Evolutionary conservation across 2,113 vertebrate genomes (phyloP), one percentile per base, ranked within the genome.

Genomic region (Eidolon helvum): DNA sequence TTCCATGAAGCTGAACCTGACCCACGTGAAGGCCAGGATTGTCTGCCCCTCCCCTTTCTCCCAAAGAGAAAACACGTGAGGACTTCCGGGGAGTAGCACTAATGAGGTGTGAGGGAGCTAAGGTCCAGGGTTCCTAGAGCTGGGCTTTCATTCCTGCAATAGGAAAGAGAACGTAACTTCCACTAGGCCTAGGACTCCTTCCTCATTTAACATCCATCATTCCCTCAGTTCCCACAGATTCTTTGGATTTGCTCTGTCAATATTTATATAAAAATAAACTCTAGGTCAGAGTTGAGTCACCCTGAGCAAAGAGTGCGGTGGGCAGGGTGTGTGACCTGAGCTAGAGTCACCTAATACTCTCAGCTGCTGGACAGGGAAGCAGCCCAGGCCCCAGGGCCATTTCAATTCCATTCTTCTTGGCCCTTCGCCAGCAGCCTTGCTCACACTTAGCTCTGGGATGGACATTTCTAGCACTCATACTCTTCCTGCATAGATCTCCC

Each of bases 201-300:
- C 94, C 74, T 82, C 38, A 5, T 65, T 77, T 48, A 55, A 78
- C 96, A 83, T 35, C 53, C 72, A 85, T 83, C 71, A 22, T 74
- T 50, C 48, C 15, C 38, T 75, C 77, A 26, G 28, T 48, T 40
- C 18, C 40, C 63, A 48, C 11, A 72, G 85, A 95, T 35, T 85
- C 43, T 69, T 66, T 78, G 59, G 48, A 69, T 95, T 79, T 94
- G 63, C 91, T 95, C 91, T 96, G 95, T 95, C 97, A 98, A 97
- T 97, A 98, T 98, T 98, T 96, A 96, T 50, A 89, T 68, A 91
- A 94, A 98, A 95, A 93, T 94, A 96, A 96, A 87, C 92, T 96
- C 77, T 65, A 91, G 97, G 96, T 72, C 88, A 97, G 94, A 94
- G 93, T 87, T 88, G 91, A 96, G 53, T 91, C 82, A 93, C 90